Conservation (phyloP, 92 coral and sea anemone species). For the Palythoa caribaeorum region DNA sequence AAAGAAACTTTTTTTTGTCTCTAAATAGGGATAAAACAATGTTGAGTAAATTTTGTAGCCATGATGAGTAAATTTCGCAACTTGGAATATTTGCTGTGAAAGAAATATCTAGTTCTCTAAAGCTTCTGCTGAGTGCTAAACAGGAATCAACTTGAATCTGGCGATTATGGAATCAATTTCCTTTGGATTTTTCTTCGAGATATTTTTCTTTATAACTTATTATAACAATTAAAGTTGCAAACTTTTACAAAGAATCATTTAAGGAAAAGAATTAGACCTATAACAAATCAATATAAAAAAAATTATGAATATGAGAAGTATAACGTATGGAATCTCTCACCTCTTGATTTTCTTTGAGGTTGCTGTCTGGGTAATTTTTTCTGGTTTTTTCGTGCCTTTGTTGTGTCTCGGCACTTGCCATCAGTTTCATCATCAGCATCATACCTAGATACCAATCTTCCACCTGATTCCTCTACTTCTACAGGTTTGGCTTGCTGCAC, state of each 20-base stretch:
- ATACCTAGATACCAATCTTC: constrained; percentile 18
- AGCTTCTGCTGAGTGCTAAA: too few relatives aligned
- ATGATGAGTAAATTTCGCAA: background rate
- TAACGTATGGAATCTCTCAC: background rate
- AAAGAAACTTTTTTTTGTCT: constrained; percentile 53
- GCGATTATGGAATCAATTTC: too few relatives aligned
- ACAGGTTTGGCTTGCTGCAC: constrained; percentile 11
- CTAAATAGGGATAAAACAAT: background rate
- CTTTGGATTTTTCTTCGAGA: too few relatives aligned
- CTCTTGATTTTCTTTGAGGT: constrained; percentile 28
- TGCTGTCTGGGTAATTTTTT: constrained; percentile 37
- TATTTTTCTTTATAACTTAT: too few relatives aligned
- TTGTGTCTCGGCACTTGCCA: background rate
- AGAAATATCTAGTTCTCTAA: background rate
- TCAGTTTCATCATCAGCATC: constrained; percentile 75
- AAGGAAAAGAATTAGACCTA: too few relatives aligned
- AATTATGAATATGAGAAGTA: background rate
- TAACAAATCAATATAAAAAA: too few relatives aligned
- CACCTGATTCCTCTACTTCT: constrained; percentile 6
- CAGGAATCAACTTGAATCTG: too few relatives aligned
- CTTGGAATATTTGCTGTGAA: background rate
- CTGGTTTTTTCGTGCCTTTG: constrained; percentile 33
- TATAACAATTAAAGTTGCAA: too few relatives aligned
- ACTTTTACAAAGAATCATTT: too few relatives aligned
- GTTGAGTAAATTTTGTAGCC: background rate